Percentiles rank a stretch among this genome's conserved stretches.
Conservation (phyloP, 2,888 invertebrate species). For the Phalera bucephala region DNA sequence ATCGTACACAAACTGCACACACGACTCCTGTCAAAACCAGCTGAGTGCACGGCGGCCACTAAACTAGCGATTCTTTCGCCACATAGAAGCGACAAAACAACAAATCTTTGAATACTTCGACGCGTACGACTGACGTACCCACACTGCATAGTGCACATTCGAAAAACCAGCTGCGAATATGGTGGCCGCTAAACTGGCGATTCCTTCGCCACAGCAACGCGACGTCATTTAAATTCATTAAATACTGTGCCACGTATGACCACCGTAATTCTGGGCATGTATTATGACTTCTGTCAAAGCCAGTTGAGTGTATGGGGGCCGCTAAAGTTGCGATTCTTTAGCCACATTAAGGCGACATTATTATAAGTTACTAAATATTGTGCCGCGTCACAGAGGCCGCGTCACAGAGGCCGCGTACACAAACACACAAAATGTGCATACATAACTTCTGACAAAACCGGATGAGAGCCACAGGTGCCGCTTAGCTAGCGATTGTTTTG, state of each 20-base stretch:
- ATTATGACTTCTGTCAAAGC: background rate
- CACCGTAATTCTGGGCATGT: slow-evolving; percentile 23
- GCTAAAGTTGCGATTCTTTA: slow-evolving; percentile 28
- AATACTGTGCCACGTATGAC: slow-evolving; percentile 28
- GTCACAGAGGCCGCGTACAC: too few relatives aligned
- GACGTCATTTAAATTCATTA: too few relatives aligned
- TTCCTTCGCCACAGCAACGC: too few relatives aligned
- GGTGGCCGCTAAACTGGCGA: slow-evolving; percentile 25
- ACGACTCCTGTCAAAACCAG: background rate
- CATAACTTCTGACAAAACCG: too few relatives aligned
- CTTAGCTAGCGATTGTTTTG: too few relatives aligned
- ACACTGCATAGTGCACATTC: slow-evolving; percentile 15
- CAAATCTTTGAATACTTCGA: too few relatives aligned
- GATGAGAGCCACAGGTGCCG: too few relatives aligned
- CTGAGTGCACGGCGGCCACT: slow-evolving; percentile 8
- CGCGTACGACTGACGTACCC: slow-evolving; percentile 23
- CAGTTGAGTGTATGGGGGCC: slow-evolving; percentile 4
- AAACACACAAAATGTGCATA: too few relatives aligned
- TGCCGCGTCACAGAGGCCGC: too few relatives aligned
- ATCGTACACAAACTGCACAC: slow-evolving; percentile 20
- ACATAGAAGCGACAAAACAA: too few relatives aligned
- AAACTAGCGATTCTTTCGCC: slow-evolving; percentile 28
- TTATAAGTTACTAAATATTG: too few relatives aligned
- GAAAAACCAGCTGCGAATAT: background rate
- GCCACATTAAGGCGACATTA: too few relatives aligned